Conservation (phyloP, 1,140 invertebrate genomes). For the Hylyphantes graminicola region DNA sequence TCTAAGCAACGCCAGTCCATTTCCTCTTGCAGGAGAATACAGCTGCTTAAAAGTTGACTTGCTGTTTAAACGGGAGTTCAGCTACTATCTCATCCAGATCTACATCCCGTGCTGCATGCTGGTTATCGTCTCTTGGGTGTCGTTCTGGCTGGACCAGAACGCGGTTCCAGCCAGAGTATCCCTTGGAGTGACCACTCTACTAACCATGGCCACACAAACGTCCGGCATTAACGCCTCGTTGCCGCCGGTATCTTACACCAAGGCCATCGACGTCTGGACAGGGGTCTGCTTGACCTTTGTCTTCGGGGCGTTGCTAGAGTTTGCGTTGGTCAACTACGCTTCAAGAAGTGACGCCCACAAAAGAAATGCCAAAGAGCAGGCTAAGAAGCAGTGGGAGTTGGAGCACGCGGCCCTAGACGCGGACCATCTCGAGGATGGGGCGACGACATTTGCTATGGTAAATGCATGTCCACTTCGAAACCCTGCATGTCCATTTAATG, state of each 20-base stretch:
- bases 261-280: conserved; percentile 98
- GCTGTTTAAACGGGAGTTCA: conserved; percentile 69
- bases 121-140: conserved; percentile 74
- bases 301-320: conserved; percentile 94
- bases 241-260: conserved; percentile 96
- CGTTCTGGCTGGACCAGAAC: conserved; percentile 72
- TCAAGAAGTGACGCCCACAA: conserved; percentile 90
- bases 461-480: background rate
- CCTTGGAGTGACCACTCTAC: conserved; percentile 70
- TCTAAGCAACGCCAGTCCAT: conserved; percentile 27
- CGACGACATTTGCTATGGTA: conserved; percentile 89
- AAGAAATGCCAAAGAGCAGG: conserved; percentile 90
- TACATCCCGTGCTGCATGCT: conserved; percentile 72
- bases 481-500: too few species aligned
- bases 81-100: conserved; percentile 70
- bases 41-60: conserved; percentile 64
- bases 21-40: conserved; percentile 63
- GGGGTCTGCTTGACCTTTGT: conserved; percentile 97
- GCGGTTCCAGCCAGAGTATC: conserved; percentile 70
- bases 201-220: conserved; percentile 73
- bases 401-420: conserved; percentile 81
- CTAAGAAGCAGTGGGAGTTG: conserved; percentile 69
- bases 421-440: conserved; percentile 74
- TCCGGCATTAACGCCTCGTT: conserved; percentile 94
- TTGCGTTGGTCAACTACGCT: conserved; percentile 96